Percentiles rank a stretch among this genome's conserved stretches.
Conservation (phyloP, 2,113 vertebrate genomes). For the Tretioscincus oriximinensis region DNA sequence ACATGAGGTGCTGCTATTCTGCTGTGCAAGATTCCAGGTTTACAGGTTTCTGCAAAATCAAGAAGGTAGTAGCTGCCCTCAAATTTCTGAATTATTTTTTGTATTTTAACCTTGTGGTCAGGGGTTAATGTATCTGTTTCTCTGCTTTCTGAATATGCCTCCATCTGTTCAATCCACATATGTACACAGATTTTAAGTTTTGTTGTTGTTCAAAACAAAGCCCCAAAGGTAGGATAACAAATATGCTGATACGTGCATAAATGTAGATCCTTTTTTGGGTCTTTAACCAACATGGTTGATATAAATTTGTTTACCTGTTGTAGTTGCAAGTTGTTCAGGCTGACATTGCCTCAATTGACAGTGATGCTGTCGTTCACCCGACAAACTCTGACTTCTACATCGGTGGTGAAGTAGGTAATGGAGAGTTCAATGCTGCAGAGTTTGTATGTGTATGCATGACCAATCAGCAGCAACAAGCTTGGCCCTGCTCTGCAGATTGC, state of each 20-base stretch:
- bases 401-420: conserved; percentile 99
- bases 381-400: conserved; percentile 97
- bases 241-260: conserved; percentile 78
- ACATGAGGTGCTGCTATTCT: conserved; percentile 66
- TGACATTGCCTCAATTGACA: conserved; percentile 98
- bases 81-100: conserved; percentile 74
- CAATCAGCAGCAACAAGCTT: conserved; percentile 78
- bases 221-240: conserved; percentile 76
- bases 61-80: conserved; percentile 73
- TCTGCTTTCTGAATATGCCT: conserved; percentile 66
- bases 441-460: conserved; percentile 80
- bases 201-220: conserved; percentile 69
- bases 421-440: conserved; percentile 81
- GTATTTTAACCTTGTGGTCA: conserved; percentile 75
- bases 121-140: conserved; percentile 75
- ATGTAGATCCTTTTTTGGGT: conserved; percentile 80
- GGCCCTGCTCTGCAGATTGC: conserved; percentile 78
- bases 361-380: conserved; percentile 99
- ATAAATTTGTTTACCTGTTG: conserved; percentile 92
- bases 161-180: conserved; percentile 72
- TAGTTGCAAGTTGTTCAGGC: conserved; percentile 99
- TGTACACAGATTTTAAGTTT: conserved; percentile 73
- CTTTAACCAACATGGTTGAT: conserved; percentile 85
- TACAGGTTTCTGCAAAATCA: conserved; percentile 72
- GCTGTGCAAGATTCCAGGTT: conserved; percentile 72